Evolutionary conservation across 2,888 invertebrate genomes (phyloP), one percentile per base, ranked within the genome.

Genomic region (Melanophora roralis): DNA sequence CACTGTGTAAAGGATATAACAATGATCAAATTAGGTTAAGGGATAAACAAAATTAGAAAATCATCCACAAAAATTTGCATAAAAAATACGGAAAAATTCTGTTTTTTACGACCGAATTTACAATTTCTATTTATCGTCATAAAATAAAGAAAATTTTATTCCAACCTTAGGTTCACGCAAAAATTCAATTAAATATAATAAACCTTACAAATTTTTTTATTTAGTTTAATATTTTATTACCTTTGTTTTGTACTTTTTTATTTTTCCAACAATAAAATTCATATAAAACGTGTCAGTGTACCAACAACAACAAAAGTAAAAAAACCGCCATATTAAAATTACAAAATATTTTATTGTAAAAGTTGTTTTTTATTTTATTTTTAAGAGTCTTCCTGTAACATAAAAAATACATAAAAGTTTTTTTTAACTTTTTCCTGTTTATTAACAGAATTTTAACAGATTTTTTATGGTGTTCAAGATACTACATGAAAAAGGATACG

Each of bases 391-490:
- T 27, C 6, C 4, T 27, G 27, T 5, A 27, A 27, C 27, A 27
- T 27, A 27, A 27, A 27, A 27, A 27, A 27, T 8, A 27, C 53
- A 53, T 53, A 53, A 32, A 53, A 45, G 23, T 27, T 59, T 43
- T 59, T 43, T 59, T 43, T 57, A n/a, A 11, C 14, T 59, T 62
- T 47, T 12, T 45, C n/a, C n/a, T n/a, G n/a, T 32, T 9, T 14
- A 47, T 62, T 16, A 57, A n/a, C 38, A 57, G 9, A 38, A 57
- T 38, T 57, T 57, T 12, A 40, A 40, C 23, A 40, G 57, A 57
- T 57, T 57, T 57, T 43, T 14, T n/a, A n/a, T n/a, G n/a, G n/a
- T n/a, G n/a, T n/a, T n/a, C n/a, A n/a, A n/a, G n/a, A n/a, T n/a
- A n/a, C n/a, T n/a, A n/a, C n/a, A n/a, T n/a, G n/a, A n/a, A n/a